Evolutionary conservation across 2,888 invertebrate species (phyloP).

Genomic region (Drosophila rubida): DNA sequence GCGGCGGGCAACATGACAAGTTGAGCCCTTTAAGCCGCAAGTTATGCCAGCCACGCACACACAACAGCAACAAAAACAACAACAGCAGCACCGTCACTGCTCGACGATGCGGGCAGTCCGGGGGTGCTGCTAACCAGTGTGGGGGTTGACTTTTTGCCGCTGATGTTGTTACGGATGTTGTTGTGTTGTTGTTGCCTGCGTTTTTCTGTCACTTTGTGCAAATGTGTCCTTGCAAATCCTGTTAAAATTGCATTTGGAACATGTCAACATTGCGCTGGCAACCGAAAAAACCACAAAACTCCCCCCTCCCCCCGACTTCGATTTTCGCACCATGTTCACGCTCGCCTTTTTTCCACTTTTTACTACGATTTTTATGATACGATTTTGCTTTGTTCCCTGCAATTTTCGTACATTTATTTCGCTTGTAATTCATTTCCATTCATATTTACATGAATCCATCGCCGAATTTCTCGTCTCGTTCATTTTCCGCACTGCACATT

Average conservation of each 20-base stretch:
- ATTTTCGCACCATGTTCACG: slow-evolving; percentile 34
- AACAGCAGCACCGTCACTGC: background rate
- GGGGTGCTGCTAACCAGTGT: slow-evolving; percentile 15
- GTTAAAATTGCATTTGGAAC: slow-evolving; percentile 80
- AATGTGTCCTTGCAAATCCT: slow-evolving; percentile 80
- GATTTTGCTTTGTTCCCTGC: slow-evolving; percentile 66
- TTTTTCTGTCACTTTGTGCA: slow-evolving; percentile 80
- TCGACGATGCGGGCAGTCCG: background rate
- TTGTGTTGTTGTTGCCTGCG: slow-evolving; percentile 55
- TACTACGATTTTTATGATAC: slow-evolving; percentile 53
- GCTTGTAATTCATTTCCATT: slow-evolving; percentile 79
- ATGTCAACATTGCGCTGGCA: slow-evolving; percentile 73
- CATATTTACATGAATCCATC: slow-evolving; percentile 73
- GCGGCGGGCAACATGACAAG: slow-evolving; percentile 80
- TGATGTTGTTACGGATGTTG: slow-evolving; percentile 23
- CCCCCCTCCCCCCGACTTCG: background rate
- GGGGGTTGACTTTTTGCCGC: slow-evolving; percentile 67
- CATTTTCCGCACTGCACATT: slow-evolving; percentile 57
- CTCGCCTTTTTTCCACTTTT: slow-evolving; percentile 30
- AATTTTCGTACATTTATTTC: slow-evolving; percentile 75
- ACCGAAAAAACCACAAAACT: slow-evolving; percentile 55
- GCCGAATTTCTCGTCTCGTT: slow-evolving; percentile 46
- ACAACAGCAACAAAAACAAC: slow-evolving; percentile 10
- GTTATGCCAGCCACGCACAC: slow-evolving; percentile 78
- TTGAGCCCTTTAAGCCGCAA: slow-evolving; percentile 83